These are phyloP conservation scores for Chamaedrilus cognettii DNA, from an alignment of 2,888 invertebrate genomes.

Conservation along the genomic window DNA sequence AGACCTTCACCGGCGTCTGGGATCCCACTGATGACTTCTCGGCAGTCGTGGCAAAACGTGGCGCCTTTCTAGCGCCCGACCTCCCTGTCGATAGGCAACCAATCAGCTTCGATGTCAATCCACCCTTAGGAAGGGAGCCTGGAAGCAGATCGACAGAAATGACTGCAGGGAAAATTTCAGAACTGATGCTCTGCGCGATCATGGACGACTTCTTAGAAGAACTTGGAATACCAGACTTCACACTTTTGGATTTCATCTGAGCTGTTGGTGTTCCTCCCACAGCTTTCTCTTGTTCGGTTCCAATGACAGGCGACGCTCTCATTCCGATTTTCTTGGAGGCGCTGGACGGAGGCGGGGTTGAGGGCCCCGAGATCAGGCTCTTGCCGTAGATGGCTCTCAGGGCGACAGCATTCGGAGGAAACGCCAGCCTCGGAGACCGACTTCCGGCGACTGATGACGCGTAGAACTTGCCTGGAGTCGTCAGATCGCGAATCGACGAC, in stretches of 20 bases:
- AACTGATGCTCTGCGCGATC: too few relatives aligned
- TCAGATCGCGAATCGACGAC: not conserved
- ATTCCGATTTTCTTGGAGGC: too few relatives aligned
- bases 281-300: not conserved
- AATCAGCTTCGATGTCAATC: too few relatives aligned
- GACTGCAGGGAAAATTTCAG: too few relatives aligned
- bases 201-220: too few relatives aligned
- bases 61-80: too few relatives aligned
- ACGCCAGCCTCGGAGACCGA: slow-evolving; percentile 3
- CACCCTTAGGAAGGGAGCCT: too few relatives aligned
- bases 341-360: not conserved
- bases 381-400: slow-evolving; percentile 52
- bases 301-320: not conserved
- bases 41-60: not conserved
- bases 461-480: slow-evolving; percentile 1
- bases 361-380: not conserved
- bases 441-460: slow-evolving; percentile 12
- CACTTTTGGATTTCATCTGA: not conserved
- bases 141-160: too few relatives aligned
- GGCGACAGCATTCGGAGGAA: slow-evolving; percentile 47
- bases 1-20: too few relatives aligned
- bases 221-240: not conserved
- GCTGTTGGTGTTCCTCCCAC: not conserved
- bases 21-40: not conserved
- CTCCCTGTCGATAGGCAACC: too few relatives aligned